Base-by-base conservation (phyloP, 2,113 vertebrate genomes). In the Urocynchramus pylzowi region DNA sequence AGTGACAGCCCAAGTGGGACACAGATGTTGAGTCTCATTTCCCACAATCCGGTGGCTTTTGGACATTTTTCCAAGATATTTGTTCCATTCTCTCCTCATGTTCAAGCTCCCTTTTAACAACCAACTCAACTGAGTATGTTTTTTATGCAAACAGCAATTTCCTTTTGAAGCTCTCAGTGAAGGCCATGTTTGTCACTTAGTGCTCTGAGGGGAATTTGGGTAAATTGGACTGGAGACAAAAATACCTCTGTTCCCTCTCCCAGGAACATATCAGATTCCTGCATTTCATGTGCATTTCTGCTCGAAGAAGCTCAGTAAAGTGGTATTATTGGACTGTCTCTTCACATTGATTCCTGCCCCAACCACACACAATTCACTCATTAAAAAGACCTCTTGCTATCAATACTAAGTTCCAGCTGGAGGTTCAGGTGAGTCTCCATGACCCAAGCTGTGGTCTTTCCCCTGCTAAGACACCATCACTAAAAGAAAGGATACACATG, bases 1-100 rank as follows among this genome's bases (percentile, higher is more conserved):
- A 93, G 21, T 50, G 56, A 90, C 52, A 92, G 50, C 71, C 88
- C 85, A 83, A 69, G 30, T 17, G 10, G 53, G 64, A 81, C 71
- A 71, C 79, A 93, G 93, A 96, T 89, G 86, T 82, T 78, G 69
- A 92, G 61, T 42, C 56, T 86, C 30, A 30, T 64, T 88, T 93
- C 88, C 60, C 76, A 75, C 73, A 93, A 21, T 44, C 28, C 44
- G 4, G 83, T 77, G 64, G 71, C 33, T 93, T 92, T 60, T 64
- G 83, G 65, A 90, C 61, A 65, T 54, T 92, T 90, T 92, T 87
- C 83, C 41, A 77, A 71, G 52, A 74, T 26, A 64, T 78, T 86
- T 86, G 37, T 91, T 96, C 64, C 44, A n/a, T 71, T 81, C 31
- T 47, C 44, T 41, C 30, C 39, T 88, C 44, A 60, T 84, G 47